These are phyloP conservation scores for Hafferia zeledoni DNA, from an alignment of 2,797 vertebrate species.

Conservation along the genomic window DNA sequence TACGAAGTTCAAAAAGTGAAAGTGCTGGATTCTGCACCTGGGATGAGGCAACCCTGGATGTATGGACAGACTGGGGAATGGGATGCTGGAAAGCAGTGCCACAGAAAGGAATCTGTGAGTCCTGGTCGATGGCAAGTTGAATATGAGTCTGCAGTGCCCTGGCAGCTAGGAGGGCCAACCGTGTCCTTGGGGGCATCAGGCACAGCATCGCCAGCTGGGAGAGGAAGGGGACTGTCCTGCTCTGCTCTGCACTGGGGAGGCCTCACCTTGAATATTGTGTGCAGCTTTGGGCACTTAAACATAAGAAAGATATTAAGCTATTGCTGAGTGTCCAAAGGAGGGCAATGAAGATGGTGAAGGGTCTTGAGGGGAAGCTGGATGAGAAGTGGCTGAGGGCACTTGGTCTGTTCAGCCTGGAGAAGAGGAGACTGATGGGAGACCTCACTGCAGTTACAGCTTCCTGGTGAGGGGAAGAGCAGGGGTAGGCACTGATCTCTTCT, in stretches of 20 bases:
- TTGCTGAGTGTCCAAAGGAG: neutral
- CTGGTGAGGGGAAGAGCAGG: neutral
- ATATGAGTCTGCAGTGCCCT: neutral
- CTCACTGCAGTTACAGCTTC: neutral
- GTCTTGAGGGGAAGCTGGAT: neutral
- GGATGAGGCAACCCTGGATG: neutral
- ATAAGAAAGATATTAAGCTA: neutral
- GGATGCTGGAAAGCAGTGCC: neutral
- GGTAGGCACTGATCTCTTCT: neutral
- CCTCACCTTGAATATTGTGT: neutral
- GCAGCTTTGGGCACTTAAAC: neutral
- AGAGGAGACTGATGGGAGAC: neutral
- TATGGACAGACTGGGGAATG: neutral
- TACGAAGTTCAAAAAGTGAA: neutral
- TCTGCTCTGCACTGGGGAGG: neutral
- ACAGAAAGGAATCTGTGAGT: neutral
- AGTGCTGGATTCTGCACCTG: neutral
- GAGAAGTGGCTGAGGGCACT: neutral
- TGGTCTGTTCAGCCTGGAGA: neutral
- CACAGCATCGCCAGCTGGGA: accelerated
- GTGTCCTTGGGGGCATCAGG: too few relatives aligned
- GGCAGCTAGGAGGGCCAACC: neutral
- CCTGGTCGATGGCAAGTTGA: neutral
- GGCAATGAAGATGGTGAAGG: neutral
- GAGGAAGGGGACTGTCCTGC: neutral